phyloP scores from a whole-genome alignment of 2,888 invertebrate species.

The Eupithecia centaureata region DNA sequence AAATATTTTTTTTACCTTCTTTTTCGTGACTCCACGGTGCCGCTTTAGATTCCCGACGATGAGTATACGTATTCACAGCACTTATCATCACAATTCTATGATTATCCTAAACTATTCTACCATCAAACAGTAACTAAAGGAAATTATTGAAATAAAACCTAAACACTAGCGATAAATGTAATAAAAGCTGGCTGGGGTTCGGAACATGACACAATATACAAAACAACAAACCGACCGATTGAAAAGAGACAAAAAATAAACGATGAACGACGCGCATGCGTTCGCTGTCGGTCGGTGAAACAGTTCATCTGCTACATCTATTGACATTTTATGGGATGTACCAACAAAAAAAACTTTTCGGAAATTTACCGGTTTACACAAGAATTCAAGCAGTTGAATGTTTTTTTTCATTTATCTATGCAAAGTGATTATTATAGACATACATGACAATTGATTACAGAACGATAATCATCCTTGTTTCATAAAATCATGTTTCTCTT shows the following conservation, averaged over 20 bases:
- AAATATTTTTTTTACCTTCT: slow-evolving; percentile 80
- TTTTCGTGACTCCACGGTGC: slow-evolving; percentile 85
- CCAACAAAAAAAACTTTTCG: not conserved
- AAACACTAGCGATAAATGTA: slow-evolving; percentile 71
- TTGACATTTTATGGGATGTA: slow-evolving; percentile 54
- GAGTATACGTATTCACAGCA: slow-evolving; percentile 82
- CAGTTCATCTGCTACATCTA: slow-evolving; percentile 54
- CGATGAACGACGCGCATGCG: slow-evolving; percentile 75
- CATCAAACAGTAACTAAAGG: slow-evolving; percentile 67
- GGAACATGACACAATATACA: slow-evolving; percentile 78
- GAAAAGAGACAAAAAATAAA: slow-evolving; percentile 64
- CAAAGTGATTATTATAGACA: not conserved
- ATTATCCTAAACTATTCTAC: slow-evolving; percentile 69
- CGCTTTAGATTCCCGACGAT: slow-evolving; percentile 82
- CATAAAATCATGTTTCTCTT: too few relatives aligned
- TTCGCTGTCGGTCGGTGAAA: slow-evolving; percentile 64
- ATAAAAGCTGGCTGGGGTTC: slow-evolving; percentile 73
- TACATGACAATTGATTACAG: too few relatives aligned
- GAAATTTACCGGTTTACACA: not conserved
- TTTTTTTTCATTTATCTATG: not conserved
- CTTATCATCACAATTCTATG: slow-evolving; percentile 83
- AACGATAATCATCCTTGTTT: not conserved
- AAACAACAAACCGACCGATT: slow-evolving; percentile 75
- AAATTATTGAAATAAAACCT: slow-evolving; percentile 66
- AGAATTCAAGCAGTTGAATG: not conserved